phyloP scores from a whole-genome alignment of 2,113 vertebrate species.

The Pteropus alecto region DNA sequence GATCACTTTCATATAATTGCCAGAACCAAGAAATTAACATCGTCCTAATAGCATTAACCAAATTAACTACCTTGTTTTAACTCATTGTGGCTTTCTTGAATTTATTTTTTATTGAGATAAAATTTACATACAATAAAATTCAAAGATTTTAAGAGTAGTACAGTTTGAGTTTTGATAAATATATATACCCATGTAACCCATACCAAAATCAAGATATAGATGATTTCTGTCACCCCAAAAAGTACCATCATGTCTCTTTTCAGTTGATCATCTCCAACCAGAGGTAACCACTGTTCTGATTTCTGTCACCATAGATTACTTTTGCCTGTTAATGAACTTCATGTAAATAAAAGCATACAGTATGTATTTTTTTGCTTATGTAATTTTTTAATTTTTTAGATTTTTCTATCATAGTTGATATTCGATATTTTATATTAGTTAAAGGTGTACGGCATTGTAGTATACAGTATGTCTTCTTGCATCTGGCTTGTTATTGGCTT shows the following conservation, averaged over 20 bases:
- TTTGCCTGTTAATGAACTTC: constrained; percentile 5
- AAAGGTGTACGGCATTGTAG: too few relatives aligned
- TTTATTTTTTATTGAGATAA: neutral
- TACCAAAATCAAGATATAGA: neutral
- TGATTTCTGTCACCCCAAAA: neutral
- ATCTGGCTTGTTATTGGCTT: neutral
- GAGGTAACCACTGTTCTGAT: neutral
- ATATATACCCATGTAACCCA: neutral
- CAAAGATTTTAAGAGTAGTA: neutral
- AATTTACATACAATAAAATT: neutral
- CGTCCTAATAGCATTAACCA: too few relatives aligned
- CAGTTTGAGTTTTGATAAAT: constrained; percentile 6
- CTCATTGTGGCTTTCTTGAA: neutral
- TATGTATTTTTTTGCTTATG: neutral
- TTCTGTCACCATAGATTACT: constrained; percentile 17
- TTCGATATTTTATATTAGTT: too few relatives aligned
- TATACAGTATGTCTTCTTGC: neutral
- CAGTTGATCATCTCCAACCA: neutral
- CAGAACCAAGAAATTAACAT: too few relatives aligned
- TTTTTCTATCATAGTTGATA: too few relatives aligned
- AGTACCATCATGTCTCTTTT: neutral
- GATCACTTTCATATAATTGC: too few relatives aligned
- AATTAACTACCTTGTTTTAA: too few relatives aligned
- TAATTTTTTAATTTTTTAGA: too few relatives aligned
- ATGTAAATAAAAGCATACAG: constrained; percentile 8